Conservation (phyloP, 2,888 invertebrate genomes). For the Chloroclysta siterata region DNA sequence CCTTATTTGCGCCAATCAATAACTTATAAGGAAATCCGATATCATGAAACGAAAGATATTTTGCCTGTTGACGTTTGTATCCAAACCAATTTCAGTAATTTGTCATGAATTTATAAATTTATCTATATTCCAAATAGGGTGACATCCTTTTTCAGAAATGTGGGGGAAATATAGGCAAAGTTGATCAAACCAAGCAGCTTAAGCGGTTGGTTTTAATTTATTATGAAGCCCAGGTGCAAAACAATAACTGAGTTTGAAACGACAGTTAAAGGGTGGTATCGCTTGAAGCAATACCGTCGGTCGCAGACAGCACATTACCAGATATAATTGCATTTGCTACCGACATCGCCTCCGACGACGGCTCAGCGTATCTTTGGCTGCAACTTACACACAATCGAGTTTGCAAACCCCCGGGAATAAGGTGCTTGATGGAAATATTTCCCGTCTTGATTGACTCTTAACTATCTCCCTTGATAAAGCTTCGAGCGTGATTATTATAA, state of each 20-base stretch:
- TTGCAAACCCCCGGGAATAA: slow-evolving; percentile 79
- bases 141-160: slow-evolving; percentile 16
- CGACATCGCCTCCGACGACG: slow-evolving; percentile 72
- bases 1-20: slow-evolving; percentile 85
- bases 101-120: slow-evolving; percentile 1
- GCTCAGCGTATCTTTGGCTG: slow-evolving; percentile 73
- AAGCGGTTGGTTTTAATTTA: slow-evolving; percentile 42
- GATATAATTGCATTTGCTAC: slow-evolving; percentile 82
- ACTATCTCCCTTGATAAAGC: slow-evolving; percentile 34
- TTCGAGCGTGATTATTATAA: slow-evolving; percentile 32
- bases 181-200: slow-evolving; percentile 13
- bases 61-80: slow-evolving; percentile 51
- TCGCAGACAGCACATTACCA: slow-evolving; percentile 82
- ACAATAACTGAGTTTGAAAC: slow-evolving; percentile 70
- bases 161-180: slow-evolving; percentile 2
- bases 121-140: background rate
- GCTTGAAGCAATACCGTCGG: slow-evolving; percentile 62
- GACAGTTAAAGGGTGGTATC: slow-evolving; percentile 72
- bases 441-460: slow-evolving; percentile 68
- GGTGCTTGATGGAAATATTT: slow-evolving; percentile 77
- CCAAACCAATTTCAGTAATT: slow-evolving; percentile 21
- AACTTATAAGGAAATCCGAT: slow-evolving; percentile 77
- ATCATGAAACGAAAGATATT: slow-evolving; percentile 59
- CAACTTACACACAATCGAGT: slow-evolving; percentile 81
- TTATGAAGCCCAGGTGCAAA: slow-evolving; percentile 64